Evolutionary conservation across 2,113 vertebrate species (phyloP).

Genomic region (Craseonycteris thonglongyai): DNA sequence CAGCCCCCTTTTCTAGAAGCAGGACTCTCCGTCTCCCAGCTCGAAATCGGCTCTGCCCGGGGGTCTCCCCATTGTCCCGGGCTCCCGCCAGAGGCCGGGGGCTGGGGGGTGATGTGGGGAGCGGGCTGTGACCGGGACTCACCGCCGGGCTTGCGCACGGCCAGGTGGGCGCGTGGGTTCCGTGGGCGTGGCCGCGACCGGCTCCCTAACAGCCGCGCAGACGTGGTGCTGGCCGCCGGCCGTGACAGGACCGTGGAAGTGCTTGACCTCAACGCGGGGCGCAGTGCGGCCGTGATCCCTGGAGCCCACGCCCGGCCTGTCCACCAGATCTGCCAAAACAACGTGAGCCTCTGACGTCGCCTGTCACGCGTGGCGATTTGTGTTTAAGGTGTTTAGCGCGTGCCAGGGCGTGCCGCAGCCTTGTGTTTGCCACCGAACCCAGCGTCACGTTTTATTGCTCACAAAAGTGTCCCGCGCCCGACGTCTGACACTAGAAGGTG

Average conservation of each 20-base stretch:
- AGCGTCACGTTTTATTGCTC: fast-evolving
- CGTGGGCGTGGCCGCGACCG: too few species aligned
- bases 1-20: fast-evolving
- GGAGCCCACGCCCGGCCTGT: conserved; percentile 84
- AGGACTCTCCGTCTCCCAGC: fast-evolving
- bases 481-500: not conserved
- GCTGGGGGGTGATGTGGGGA: not conserved
- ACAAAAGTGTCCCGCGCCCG: fast-evolving
- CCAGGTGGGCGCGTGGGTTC: too few species aligned
- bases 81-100: not conserved
- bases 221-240: conserved; percentile 84
- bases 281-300: conserved; percentile 76
- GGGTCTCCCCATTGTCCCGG: fast-evolving
- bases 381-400: not conserved
- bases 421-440: fast-evolving
- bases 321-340: conserved; percentile 91
- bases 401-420: fast-evolving
- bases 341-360: conserved; percentile 69
- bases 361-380: fast-evolving
- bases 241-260: conserved; percentile 85
- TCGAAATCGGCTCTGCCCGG: fast-evolving
- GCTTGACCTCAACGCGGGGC: conserved; percentile 87
- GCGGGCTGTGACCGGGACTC: too few species aligned
- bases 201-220: conserved; percentile 78
- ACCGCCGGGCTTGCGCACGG: too few species aligned